Evolutionary conservation across 1,140 invertebrate species (phyloP).

Genomic region (Drosophila jambulina): DNA sequence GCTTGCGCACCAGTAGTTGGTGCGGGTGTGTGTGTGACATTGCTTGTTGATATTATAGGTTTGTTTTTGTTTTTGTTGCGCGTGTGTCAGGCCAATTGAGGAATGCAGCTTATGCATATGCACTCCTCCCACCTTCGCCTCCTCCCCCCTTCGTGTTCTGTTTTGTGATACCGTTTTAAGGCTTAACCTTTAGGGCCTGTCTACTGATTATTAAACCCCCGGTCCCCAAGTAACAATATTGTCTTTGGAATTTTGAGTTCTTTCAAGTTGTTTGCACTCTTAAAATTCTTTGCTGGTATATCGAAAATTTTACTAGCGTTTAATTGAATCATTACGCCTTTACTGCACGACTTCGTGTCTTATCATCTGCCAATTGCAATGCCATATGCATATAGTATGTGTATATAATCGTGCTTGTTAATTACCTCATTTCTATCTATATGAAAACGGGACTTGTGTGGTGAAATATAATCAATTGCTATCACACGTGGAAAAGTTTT

Average conservation of each 20-base stretch:
- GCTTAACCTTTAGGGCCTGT: slow-evolving; percentile 28
- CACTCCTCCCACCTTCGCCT: slow-evolving; percentile 4
- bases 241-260: not conserved
- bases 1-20: slow-evolving; percentile 2
- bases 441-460: slow-evolving; percentile 1
- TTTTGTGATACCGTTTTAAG: slow-evolving; percentile 24
- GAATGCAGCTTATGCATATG: slow-evolving; percentile 59
- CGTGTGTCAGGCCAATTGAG: slow-evolving; percentile 75
- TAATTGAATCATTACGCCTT: slow-evolving; percentile 46
- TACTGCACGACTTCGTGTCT: slow-evolving; percentile 32
- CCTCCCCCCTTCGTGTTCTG: not conserved
- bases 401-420: slow-evolving; percentile 25
- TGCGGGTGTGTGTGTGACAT: slow-evolving; percentile 58
- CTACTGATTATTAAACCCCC: not conserved
- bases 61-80: slow-evolving; percentile 55
- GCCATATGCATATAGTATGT: slow-evolving; percentile 5
- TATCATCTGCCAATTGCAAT: slow-evolving; percentile 40
- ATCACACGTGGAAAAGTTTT: slow-evolving; percentile 35
- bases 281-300: slow-evolving; percentile 3
- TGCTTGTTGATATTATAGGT: slow-evolving; percentile 59
- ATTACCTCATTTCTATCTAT: slow-evolving; percentile 56
- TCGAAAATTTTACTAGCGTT: slow-evolving; percentile 18
- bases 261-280: not conserved
- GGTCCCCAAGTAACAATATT: not conserved
- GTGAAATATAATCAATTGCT: slow-evolving; percentile 27